Conservation (phyloP, 2,888 invertebrate species). For the Eumerus sabulonum region DNA sequence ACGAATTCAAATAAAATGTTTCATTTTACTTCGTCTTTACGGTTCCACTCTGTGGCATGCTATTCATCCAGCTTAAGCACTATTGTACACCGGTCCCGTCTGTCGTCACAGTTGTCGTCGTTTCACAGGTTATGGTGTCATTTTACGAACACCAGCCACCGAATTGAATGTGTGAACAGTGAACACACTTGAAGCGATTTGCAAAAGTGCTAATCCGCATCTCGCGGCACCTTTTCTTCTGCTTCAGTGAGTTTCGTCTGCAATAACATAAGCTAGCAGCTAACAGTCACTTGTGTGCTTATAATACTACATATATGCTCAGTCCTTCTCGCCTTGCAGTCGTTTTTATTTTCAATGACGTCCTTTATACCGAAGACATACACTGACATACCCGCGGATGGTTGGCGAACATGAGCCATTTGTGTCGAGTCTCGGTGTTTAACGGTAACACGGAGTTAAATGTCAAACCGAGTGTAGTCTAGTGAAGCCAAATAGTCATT, state of each 20-base stretch:
- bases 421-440: constrained; percentile 60
- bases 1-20: constrained; percentile 34
- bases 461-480: constrained; percentile 60
- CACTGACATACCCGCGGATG: not conserved
- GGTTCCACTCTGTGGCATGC: constrained; percentile 21
- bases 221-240: constrained; percentile 54
- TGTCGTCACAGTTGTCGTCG: not conserved
- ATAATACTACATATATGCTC: too few species aligned
- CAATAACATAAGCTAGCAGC: not conserved
- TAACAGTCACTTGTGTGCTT: too few species aligned
- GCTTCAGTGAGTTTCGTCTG: not conserved
- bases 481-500: constrained; percentile 58
- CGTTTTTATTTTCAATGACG: too few species aligned
- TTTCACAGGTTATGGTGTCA: constrained; percentile 55
- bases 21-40: constrained; percentile 29
- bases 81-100: too few species aligned
- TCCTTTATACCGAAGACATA: too few species aligned
- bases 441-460: constrained; percentile 65
- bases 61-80: constrained; percentile 26
- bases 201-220: constrained; percentile 67
- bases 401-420: constrained; percentile 49
- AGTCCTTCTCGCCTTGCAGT: too few species aligned
- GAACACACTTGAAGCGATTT: constrained; percentile 68
- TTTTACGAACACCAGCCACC: constrained; percentile 37
- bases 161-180: constrained; percentile 63